These are phyloP conservation scores for Nomada ruficornis DNA, from an alignment of 2,888 invertebrate species.

Conservation along the genomic window DNA sequence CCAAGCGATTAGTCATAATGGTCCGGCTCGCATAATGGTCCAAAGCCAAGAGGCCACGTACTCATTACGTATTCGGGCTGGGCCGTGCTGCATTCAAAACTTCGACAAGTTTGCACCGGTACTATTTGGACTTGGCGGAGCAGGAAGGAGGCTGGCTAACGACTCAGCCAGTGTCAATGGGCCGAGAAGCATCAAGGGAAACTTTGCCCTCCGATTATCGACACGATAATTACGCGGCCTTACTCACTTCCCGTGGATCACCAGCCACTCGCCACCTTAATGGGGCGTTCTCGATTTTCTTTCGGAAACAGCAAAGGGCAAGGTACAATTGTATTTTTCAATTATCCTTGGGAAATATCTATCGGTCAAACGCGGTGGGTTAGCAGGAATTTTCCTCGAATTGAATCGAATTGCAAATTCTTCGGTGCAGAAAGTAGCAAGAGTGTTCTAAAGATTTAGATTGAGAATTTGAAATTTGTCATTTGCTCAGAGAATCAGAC, in stretches of 20 bases:
- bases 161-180: slow-evolving; percentile 63
- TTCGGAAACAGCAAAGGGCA: background rate
- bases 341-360: too few species aligned
- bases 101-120: slow-evolving; percentile 67
- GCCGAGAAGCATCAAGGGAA: slow-evolving; percentile 50
- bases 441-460: too few species aligned
- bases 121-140: slow-evolving; percentile 60
- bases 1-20: slow-evolving; percentile 71
- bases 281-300: background rate
- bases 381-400: too few species aligned
- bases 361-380: too few species aligned
- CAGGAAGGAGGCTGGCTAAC: slow-evolving; percentile 53
- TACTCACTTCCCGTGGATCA: slow-evolving; percentile 6
- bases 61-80: slow-evolving; percentile 70
- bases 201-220: slow-evolving; percentile 68
- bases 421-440: too few species aligned
- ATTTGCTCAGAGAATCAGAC: slow-evolving; percentile 7
- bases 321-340: background rate
- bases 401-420: too few species aligned
- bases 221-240: slow-evolving; percentile 64
- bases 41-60: slow-evolving; percentile 64
- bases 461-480: background rate
- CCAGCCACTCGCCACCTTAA: background rate
- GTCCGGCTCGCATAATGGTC: slow-evolving; percentile 59
- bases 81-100: slow-evolving; percentile 63